Conservation (phyloP, 2,113 vertebrate genomes). For the Actenoides lindsayi region DNA sequence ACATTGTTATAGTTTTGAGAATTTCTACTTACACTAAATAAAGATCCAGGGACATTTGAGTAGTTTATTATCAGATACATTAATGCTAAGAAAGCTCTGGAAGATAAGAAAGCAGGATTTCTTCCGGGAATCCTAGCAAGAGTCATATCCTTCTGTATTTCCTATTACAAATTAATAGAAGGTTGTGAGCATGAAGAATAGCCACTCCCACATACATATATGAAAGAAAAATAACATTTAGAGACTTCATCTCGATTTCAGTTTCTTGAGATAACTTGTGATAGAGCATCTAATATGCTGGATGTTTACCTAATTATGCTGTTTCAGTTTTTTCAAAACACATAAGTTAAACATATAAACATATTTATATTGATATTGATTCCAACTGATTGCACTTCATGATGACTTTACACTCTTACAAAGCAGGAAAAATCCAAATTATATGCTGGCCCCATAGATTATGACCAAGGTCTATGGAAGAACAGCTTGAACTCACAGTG, state of each 20-base stretch:
- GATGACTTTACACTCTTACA: background rate
- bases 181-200: background rate
- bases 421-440: background rate
- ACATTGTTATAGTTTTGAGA: conserved; percentile 10
- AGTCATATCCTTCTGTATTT: background rate
- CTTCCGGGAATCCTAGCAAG: background rate
- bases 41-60: background rate
- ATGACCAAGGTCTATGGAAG: background rate
- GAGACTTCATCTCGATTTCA: background rate
- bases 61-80: background rate
- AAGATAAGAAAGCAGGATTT: background rate
- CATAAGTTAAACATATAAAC: background rate
- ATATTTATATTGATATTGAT: background rate
- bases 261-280: background rate
- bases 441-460: background rate
- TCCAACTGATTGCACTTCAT: background rate
- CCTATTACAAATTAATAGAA: background rate
- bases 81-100: background rate
- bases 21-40: conserved; percentile 24
- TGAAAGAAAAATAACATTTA: background rate
- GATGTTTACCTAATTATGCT: background rate
- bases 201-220: background rate
- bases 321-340: background rate
- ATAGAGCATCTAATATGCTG: background rate
- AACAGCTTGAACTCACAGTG: background rate